Evolutionary conservation across 2,113 vertebrate species (phyloP), one percentile per base, ranked within the genome.

Genomic region (Pagrus major): DNA sequence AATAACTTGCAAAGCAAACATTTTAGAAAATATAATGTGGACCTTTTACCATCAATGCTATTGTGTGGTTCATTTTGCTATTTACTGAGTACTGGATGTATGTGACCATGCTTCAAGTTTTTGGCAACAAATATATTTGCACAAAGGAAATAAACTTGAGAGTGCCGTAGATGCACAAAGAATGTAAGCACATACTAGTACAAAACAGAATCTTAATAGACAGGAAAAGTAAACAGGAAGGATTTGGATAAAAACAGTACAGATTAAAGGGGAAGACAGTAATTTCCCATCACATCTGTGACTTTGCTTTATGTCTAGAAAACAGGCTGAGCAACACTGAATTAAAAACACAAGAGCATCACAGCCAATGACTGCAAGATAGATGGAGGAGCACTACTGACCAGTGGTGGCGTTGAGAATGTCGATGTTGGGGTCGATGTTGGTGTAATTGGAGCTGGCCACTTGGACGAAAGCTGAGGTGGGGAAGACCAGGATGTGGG

Each of bases 401-500:
- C 97, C 97, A 2, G 83, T 98, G 92, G 96, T 97, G 79, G 96
- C 95, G 91, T 98, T 98, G 55, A 98, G 98, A 88, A 99, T 95
- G 66, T 98, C 97, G 86, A 97, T 92, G 93, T 98, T 90, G 69
- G 85, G 96, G 93, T 99, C 92, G n/a, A 93, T 97, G 87, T 89
- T 90, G 79, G 90, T 85, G 96, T 97, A 93, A 91, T 95, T 97
- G 5, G 96, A 96, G 74, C 96, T 97, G 71, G 97, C 96, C 86
- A 99, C 96, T 91, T 99, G 97, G 85, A 99, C 97, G 18, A 94
- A 96, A 9, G 98, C 97, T 47, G 98, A 99, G 4, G 97, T 99
- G 92, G 98, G 98, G 81, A 99, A 99, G 85, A 99, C 98, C 52
- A 99, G 95, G 78, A 99, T 99, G 61, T 99, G 98, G 69, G 98